Base-by-base conservation (phyloP, 2,888 invertebrate species). In the Drosophila paramelanica region DNA sequence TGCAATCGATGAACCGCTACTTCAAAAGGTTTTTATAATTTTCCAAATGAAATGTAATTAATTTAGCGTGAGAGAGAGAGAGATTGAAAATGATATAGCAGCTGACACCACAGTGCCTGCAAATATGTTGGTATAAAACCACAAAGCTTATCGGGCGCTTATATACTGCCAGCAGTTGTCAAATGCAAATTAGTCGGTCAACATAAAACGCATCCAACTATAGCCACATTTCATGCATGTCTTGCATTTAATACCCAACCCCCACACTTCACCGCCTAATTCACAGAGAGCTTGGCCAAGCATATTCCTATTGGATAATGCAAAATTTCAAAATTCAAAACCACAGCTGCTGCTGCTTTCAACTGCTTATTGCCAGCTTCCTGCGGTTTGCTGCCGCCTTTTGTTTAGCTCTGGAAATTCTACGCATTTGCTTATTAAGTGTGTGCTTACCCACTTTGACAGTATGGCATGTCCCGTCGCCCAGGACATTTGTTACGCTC, bases 171-270 rank as follows among this genome's bases (percentile, higher is more conserved):
- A 47, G 56, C 56, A 50, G 17, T 23, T 57, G 50, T 43, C 55
- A 85, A 75, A 85, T 88, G 88, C 83, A 85, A 88, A 88, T 88
- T 76, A 82, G 66, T 85, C 68, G 69, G 79, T 66, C 69, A 66
- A 53, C 56, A 67, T 38, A 53, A 56, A 67, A 59, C 49, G 66
- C 60, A 76, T 33, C 56, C 52, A 69, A 47, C 13, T 49, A 64
- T 45, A 77, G 55, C 81, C 71, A 78, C 84, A 81, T 87, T 87
- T 81, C 79, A 87, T 78, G 88, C 81, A 77, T 85, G 67, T 62
- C 42, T 73, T 51, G 58, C 77, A 72, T 64, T 56, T 41, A 10
- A 36, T 23, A 31, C 23, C 53, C 43, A 17, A 4, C 43, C 10
- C 33, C n/a, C 23, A 11, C 27, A 13, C 36, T 17, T 13, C 20